Base-by-base conservation (phyloP, 2,888 invertebrate genomes). In the Pyrgus malvae region DNA sequence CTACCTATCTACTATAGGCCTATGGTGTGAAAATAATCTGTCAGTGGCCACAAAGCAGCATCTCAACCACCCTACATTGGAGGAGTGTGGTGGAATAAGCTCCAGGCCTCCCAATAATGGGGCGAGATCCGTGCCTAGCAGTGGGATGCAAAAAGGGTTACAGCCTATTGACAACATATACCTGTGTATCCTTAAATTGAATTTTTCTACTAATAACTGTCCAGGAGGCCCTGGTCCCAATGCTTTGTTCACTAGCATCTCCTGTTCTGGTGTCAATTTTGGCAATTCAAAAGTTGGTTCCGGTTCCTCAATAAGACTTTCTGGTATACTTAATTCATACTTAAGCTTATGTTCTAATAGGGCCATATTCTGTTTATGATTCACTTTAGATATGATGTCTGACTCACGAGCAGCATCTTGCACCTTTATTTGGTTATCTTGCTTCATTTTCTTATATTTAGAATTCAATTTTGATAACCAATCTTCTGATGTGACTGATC, bases 221-320 rank as follows among this genome's bases (percentile, higher is more conserved):
- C 92, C 91, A 0, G 92, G 84, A 1, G 93, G 91, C 1, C 92
- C 92, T 0, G 91, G 86, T 0, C 91, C 87, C 1, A 94, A 77
- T 0, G 94, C 93, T 29, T 79, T 82, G 45, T 91, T 91, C 0
- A 95, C 91, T 46, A 91, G 69, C 21, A 83, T 81, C 57, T 93
- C 87, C 74, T 96, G 95, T 23, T 94, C 93, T 0, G 91, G 85
- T 0, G 94, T 94, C n/a, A 97, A 77, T 48, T 92, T 91, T 0
- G 94, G 92, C 31, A 94, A 57, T 61, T 87, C 88, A 0, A 76
- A 80, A 0, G 73, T 71, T 0, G 91, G 82, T 51, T 84, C 80
- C 0, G 78, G 76, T 78, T 74, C 92, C 83, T 72, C 91, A 74
- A 65, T 82, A 59, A 68, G 78, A 78, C 72, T 90, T 79, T 74